Percentiles rank a stretch among this genome's conserved stretches.
These are phyloP conservation scores for Ailurus styani DNA, from an alignment of 2,113 vertebrate species.

Conservation along the genomic window DNA sequence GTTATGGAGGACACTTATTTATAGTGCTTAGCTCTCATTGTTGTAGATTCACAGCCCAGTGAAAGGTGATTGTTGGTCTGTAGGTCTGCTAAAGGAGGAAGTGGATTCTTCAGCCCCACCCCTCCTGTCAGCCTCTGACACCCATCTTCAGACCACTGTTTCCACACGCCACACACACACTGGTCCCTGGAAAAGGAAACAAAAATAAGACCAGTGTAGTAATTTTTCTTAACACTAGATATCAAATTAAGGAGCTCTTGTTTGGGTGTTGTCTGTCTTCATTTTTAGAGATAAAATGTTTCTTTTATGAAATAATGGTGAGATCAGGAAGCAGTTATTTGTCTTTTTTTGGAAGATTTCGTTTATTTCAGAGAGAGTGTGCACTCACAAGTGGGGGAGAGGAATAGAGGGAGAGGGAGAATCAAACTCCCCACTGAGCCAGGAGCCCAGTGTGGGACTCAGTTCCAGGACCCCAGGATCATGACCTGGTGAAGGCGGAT, in stretches of 20 bases:
- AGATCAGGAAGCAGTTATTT: background rate
- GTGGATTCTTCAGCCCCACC: background rate
- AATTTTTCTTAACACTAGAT: background rate
- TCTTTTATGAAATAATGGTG: background rate
- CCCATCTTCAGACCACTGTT: background rate
- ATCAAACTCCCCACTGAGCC: background rate
- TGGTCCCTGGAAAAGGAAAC: background rate
- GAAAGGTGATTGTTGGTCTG: background rate
- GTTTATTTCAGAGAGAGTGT: background rate
- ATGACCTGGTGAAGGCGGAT: background rate
- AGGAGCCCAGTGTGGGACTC: background rate
- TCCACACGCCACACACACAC: fast-evolving
- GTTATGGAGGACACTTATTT: background rate
- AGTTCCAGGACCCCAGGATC: background rate
- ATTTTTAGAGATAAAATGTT: background rate
- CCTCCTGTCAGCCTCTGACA: background rate
- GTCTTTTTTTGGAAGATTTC: background rate
- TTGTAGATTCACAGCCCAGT: background rate
- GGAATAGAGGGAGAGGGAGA: background rate
- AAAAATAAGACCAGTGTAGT: background rate
- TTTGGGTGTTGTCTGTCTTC: background rate
- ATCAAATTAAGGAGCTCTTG: background rate
- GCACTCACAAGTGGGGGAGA: background rate
- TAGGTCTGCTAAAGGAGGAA: background rate
- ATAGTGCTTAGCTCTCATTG: background rate